Evolutionary conservation across 2,113 vertebrate genomes (phyloP), one percentile per base, ranked within the genome.

Genomic region (Actenoides lindsayi): DNA sequence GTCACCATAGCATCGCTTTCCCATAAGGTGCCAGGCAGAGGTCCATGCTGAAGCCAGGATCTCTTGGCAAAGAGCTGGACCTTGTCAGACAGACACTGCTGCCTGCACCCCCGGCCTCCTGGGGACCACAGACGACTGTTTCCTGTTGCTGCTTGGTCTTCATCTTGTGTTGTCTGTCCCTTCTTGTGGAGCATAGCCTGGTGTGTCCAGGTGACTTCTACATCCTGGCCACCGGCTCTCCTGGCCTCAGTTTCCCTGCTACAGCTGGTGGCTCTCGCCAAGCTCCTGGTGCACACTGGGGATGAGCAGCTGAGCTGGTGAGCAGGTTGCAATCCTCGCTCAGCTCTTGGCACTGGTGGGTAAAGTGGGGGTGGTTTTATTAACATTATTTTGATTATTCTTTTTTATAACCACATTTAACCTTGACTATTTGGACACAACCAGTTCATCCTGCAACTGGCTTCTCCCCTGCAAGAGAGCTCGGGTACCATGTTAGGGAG

Each of bases 31-130:
- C 63, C 10, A 74, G 51, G 35, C 69, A 68, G 35, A 71, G 48
- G 31, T 64, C 4, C 1, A 5, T 30, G 84, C 17, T 0, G 1
- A 57, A 71, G 60, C 30, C 0, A 0, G 25, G 41, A 56, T 30
- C 25, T 69, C 53, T 73, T 56, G 86, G 44, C 60, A 57, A 39
- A 68, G 70, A 69, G 50, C 54, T 73, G 63, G 54, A 46, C 33
- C 56, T 64, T 71, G 16, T 48, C 84, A 65, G 46, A 76, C 3
- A 24, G 53, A 39, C 25, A 44, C 9, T 31, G 90, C 24, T 64
- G 54, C 39, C 51, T 0, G 0, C 14, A 7, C 13, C 54, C 44
- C 11, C 37, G 25, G 39, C 44, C 69, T 44, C 25, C 50, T 48
- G 57, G 53, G 48, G 18, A 69, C 25, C 25, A 35, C 28, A 21